Evolutionary conservation across 2,113 vertebrate species (phyloP).

Genomic region (Entomyzon cyanotis): DNA sequence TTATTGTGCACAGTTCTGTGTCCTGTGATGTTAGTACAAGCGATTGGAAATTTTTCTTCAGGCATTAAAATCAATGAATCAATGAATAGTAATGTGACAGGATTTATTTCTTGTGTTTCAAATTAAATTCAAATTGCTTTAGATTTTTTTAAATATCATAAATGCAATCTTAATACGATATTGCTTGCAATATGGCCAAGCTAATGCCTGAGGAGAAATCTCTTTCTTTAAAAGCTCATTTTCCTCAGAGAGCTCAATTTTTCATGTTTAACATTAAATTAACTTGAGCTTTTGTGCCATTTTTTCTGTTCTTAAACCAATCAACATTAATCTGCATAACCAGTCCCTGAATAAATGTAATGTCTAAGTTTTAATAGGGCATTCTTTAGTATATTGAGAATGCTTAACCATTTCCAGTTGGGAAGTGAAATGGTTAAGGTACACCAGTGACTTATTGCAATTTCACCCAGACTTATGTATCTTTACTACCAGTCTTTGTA

Average conservation of each 20-base stretch:
- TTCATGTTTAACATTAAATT: constrained; percentile 29
- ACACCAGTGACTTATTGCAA: background rate
- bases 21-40: background rate
- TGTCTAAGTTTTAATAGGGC: background rate
- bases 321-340: background rate
- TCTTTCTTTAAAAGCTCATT: constrained; percentile 14
- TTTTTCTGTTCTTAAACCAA: constrained; percentile 14
- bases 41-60: background rate
- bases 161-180: background rate
- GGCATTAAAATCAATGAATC: constrained; percentile 27
- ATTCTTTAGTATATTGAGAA: background rate
- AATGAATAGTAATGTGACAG: background rate
- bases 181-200: background rate
- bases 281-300: background rate
- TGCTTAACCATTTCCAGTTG: background rate
- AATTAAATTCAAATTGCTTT: constrained; percentile 41
- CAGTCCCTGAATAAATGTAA: background rate
- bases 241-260: background rate
- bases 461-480: background rate
- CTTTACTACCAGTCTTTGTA: background rate
- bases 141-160: constrained; percentile 5
- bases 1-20: background rate
- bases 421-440: background rate
- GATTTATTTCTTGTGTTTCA: constrained; percentile 25
- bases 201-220: background rate